A percentile compares a stretch with the other conserved stretches of the same genome.
Evolutionary conservation across 2,888 invertebrate species (phyloP).

Genomic region (Nymphalis c-album): DNA sequence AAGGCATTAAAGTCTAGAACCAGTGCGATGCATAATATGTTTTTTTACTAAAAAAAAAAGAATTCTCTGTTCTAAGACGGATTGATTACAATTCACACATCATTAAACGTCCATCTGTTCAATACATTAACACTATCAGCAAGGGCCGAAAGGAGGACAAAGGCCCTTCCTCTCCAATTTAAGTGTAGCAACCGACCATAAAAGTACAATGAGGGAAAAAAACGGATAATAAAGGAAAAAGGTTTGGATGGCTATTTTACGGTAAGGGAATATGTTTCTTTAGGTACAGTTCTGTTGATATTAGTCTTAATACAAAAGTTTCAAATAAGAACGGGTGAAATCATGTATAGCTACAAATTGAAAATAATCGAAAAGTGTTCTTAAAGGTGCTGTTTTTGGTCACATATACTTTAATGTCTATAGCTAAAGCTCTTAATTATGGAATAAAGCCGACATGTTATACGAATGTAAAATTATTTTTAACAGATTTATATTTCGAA

Average conservation of each 20-base stretch:
- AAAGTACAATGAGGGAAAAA: conserved; percentile 15
- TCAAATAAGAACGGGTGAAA: not conserved
- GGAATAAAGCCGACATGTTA: too few relatives aligned
- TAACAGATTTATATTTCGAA: too few relatives aligned
- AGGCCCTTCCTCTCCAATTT: conserved; percentile 22
- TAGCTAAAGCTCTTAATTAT: too few relatives aligned
- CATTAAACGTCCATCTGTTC: conserved; percentile 40
- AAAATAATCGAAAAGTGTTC: too few relatives aligned
- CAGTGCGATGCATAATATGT: too few relatives aligned
- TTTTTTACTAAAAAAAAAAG: not conserved
- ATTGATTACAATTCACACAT: conserved; percentile 42
- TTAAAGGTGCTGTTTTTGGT: too few relatives aligned
- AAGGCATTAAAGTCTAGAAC: too few relatives aligned
- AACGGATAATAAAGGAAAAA: conserved; percentile 13
- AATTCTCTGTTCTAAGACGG: conserved; percentile 12
- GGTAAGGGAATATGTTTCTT: not conserved
- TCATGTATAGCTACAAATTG: too few relatives aligned
- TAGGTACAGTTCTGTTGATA: not conserved
- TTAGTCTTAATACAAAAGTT: conserved; percentile 12
- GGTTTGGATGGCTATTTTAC: conserved; percentile 11
- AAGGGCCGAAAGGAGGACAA: conserved; percentile 18
- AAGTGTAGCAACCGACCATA: conserved; percentile 26
- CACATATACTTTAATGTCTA: too few relatives aligned
- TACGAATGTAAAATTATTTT: too few relatives aligned
- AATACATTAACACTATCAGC: conserved; percentile 40